A percentile compares a stretch with the other conserved stretches of the same genome.
phyloP scores from a whole-genome alignment of 1,140 invertebrate species.

The Ditylenchus dipsaci region DNA sequence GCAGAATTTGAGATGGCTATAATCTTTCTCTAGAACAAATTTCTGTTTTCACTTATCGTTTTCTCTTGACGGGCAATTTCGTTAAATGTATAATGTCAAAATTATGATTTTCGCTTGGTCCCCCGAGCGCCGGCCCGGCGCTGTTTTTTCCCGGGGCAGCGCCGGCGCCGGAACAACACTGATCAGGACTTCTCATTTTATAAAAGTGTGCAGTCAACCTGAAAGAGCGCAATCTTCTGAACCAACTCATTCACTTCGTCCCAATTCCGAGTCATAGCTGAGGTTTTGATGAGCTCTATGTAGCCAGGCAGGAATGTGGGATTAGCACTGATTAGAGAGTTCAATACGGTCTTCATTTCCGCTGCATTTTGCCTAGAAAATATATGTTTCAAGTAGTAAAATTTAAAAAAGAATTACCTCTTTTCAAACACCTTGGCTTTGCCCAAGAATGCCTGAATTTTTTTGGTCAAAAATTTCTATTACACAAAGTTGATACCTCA shows the following conservation, averaged over 20 bases:
- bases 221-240: conserved; percentile 37
- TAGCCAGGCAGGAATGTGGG: conserved; percentile 38
- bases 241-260: conserved; percentile 30
- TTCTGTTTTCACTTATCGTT: too few species aligned
- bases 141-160: too few species aligned
- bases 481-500: conserved; percentile 7
- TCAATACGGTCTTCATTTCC: conserved; percentile 32
- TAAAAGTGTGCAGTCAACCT: conserved; percentile 6
- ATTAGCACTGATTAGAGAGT: conserved; percentile 21
- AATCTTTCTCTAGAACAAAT: too few species aligned
- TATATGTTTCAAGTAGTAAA: neutral
- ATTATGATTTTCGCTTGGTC: too few species aligned
- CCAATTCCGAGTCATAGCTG: conserved; percentile 40
- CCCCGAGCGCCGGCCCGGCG: too few species aligned
- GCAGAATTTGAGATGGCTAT: too few species aligned
- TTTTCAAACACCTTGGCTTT: conserved; percentile 43
- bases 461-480: too few species aligned
- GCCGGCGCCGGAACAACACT: too few species aligned
- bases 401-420: conserved; percentile 20
- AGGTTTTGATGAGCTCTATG: conserved; percentile 35
- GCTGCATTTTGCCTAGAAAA: conserved; percentile 26
- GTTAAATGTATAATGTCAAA: too few species aligned
- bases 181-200: too few species aligned
- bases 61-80: too few species aligned
- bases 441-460: conserved; percentile 24